Evolutionary conservation across 2,113 vertebrate species (phyloP), one percentile per base, ranked within the genome.

Genomic region (Rhipidura dahli): DNA sequence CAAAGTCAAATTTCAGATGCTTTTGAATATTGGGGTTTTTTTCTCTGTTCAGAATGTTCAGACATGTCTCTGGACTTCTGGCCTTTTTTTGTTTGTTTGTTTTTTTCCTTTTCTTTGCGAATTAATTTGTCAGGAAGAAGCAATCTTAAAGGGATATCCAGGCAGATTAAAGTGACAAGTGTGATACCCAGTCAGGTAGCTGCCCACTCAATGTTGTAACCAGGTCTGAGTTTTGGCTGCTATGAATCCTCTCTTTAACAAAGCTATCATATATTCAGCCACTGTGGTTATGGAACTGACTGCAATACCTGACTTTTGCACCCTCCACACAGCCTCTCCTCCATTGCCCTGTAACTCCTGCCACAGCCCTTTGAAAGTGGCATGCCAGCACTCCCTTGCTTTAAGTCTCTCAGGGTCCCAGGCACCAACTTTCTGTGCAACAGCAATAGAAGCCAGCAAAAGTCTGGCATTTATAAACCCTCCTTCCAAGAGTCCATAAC

Each of bases 61-160:
- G 27, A 50, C 5, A 39, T 24, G 6, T 15, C 15, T 65, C 53
- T 61, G 49, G 15, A 83, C 39, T 70, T 54, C 13, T 50, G 17
- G 3, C 3, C 2, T 17, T 13, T 27, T 59, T 5, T 10, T 16
- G 33, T 31, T 12, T 10, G 2, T 45, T 10, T 49, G 13, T 2
- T 17, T 6, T 2, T 17, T 6, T 7, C 2, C 15, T 39, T 33
- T 10, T 54, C 6, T 49, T 22, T n/a, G 24, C 49, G 26, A 80
- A 68, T 71, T 54, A 65, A 73, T 65, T 33, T 57, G 21, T 14
- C 15, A 72, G 15, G 18, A 71, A 71, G 47, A 47, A 72, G 15
- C 13, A 76, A 10, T 28, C 23, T 35, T 45, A 49, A 77, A 69
- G 21, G 11, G 13, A 39, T 72, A 84, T n/a, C 30, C n/a, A 81